Percentiles rank a stretch among this genome's conserved stretches.
phyloP scores from a whole-genome alignment of 2,113 vertebrate genomes.

The Willisornis vidua region DNA sequence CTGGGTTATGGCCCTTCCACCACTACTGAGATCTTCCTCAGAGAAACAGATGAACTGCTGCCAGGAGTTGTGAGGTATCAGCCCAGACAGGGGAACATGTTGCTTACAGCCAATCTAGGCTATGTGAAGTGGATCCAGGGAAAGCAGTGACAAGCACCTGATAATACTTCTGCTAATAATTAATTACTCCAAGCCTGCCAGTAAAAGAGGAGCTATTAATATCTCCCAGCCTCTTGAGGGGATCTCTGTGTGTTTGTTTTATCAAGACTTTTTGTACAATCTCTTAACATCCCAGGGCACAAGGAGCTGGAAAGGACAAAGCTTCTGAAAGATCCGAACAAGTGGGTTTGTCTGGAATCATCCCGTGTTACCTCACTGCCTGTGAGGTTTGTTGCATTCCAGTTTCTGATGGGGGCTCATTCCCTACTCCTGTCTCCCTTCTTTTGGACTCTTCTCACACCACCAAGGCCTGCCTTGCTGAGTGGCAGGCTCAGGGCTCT shows the following conservation, averaged over 20 bases:
- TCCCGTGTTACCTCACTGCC: not conserved
- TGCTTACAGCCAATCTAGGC: not conserved
- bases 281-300: not conserved
- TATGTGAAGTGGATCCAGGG: constrained; percentile 5
- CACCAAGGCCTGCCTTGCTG: not conserved
- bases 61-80: not conserved
- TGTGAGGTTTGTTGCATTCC: not conserved
- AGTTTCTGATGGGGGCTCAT: not conserved
- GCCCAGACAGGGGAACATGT: not conserved
- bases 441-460: not conserved
- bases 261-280: not conserved
- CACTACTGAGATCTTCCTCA: not conserved
- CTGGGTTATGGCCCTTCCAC: not conserved
- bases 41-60: not conserved
- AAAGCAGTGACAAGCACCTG: constrained; percentile 23
- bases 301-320: not conserved
- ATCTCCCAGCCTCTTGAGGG: not conserved
- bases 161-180: constrained; percentile 40
- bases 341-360: not conserved
- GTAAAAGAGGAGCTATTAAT: constrained; percentile 51
- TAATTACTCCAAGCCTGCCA: constrained; percentile 6
- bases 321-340: not conserved
- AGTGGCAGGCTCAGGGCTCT: constrained; percentile 44
- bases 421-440: not conserved
- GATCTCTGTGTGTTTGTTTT: not conserved